phyloP scores from a whole-genome alignment of 2,888 invertebrate species.

The Drosophila suboccidentalis region DNA sequence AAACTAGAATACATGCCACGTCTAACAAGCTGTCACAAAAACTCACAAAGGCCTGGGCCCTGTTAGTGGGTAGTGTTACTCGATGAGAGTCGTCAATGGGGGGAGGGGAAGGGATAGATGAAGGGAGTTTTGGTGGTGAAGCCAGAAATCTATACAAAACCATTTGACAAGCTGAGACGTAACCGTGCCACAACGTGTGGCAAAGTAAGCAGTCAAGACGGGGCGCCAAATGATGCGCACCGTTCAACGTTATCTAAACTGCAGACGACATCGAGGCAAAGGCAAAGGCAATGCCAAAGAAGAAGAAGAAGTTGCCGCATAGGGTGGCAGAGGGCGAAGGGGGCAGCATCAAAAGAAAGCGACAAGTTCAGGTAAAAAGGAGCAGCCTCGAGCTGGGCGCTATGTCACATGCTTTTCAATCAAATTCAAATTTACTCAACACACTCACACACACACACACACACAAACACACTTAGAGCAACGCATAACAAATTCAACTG shows the following conservation, averaged over 20 bases:
- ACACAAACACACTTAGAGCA: slow-evolving; percentile 20
- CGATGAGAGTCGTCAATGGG: neutral
- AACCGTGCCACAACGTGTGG: slow-evolving; percentile 49
- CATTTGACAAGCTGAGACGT: slow-evolving; percentile 74
- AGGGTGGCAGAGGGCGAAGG: neutral
- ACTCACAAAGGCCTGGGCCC: slow-evolving; percentile 64
- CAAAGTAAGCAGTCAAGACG: slow-evolving; percentile 78
- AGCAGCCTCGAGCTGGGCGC: slow-evolving; percentile 42
- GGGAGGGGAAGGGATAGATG: too few relatives aligned
- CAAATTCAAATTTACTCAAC: slow-evolving; percentile 82
- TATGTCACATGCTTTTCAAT: slow-evolving; percentile 79
- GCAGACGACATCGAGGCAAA: slow-evolving; percentile 51
- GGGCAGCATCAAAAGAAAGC: slow-evolving; percentile 45
- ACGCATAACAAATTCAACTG: slow-evolving; percentile 79
- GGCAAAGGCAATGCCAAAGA: neutral
- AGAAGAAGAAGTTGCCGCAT: neutral
- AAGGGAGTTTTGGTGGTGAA: neutral
- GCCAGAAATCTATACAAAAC: slow-evolving; percentile 76
- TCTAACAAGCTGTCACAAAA: slow-evolving; percentile 82
- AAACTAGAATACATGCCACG: slow-evolving; percentile 69
- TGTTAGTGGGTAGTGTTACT: slow-evolving; percentile 39
- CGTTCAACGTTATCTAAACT: slow-evolving; percentile 79
- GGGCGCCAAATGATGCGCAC: slow-evolving; percentile 78
- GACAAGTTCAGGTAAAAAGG: slow-evolving; percentile 51
- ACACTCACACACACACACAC: slow-evolving; percentile 20